Evolutionary conservation across 1,140 invertebrate species (phyloP), one percentile per base, ranked within the genome.

Genomic region (Rhyzopertha dominica): DNA sequence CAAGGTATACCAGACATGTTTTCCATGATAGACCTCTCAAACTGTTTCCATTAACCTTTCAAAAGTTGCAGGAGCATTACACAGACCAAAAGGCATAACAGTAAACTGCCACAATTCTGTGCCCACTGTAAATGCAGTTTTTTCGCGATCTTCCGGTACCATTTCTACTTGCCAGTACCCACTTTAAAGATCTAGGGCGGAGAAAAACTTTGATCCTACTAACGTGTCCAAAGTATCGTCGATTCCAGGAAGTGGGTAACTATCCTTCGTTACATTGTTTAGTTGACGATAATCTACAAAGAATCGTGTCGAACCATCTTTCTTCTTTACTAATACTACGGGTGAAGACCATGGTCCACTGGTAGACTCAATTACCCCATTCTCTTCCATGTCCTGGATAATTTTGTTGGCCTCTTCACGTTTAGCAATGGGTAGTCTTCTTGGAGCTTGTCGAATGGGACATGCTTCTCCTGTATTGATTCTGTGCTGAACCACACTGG

Each of bases 171-270:
- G 51, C 51, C 51, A 46, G 34, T 53, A 53, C 1, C 38, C 38
- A 17, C 35, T 49, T 0, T 43, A 49, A 3, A 74, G 30, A 53
- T 76, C 70, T 0, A 75, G 31, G 0, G 61, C 58, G 1, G 61
- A 58, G 35, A 74, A 72, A 14, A 53, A 65, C 13, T 54, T 57
- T 1, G 52, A 42, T 8, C 60, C 65, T 1, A 47, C 35, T 10
- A 75, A 32, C 1, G 37, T 48, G 30, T 40, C 40, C 1, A 76
- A 45, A 8, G 56, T 58, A 8, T 68, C 63, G 14, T 71, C 63
- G 5, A 74, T 72, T 4, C 61, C 40, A 0, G 73, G 72, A n/a
- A 77, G 39, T 0, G 74, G 74, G 54, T 66, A 76, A 9, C 50
- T 47, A 40, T 74, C 69, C 31, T 55, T 57, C 0, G 66, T 74